Conservation (phyloP, 2,113 vertebrate species). For the Saguinus imperator region DNA sequence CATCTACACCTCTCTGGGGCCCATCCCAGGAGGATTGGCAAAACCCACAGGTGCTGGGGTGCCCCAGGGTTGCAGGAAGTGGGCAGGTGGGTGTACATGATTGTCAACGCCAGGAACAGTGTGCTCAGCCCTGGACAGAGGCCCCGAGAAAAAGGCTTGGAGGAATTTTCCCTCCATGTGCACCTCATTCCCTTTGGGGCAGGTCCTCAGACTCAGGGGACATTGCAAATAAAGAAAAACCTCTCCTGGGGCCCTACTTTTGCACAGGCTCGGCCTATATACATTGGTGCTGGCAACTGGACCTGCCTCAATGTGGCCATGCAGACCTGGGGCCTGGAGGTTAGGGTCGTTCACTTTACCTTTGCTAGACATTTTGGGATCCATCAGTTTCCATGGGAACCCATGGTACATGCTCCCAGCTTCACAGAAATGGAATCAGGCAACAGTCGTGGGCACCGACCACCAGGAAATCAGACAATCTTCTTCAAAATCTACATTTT, state of each 20-base stretch:
- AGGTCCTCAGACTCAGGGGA: not conserved
- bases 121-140: not conserved
- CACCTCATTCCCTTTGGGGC: not conserved
- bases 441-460: not conserved
- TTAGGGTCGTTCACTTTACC: slow-evolving; percentile 62
- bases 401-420: slow-evolving; percentile 58
- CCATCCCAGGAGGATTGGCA: not conserved
- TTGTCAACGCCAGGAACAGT: not conserved
- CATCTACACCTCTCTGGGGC: not conserved
- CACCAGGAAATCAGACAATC: not conserved
- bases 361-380: slow-evolving; percentile 56
- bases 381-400: slow-evolving; percentile 61
- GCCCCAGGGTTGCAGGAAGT: not conserved
- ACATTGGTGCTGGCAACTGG: slow-evolving; percentile 70
- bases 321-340: slow-evolving; percentile 51
- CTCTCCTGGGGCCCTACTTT: slow-evolving; percentile 47
- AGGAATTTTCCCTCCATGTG: no score
- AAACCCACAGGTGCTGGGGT: not conserved
- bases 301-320: slow-evolving; percentile 63
- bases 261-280: slow-evolving; percentile 70
- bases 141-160: not conserved
- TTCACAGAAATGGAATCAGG: slow-evolving; percentile 41
- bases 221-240: not conserved
- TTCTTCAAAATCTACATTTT: not conserved
- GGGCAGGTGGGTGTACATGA: not conserved